Evolutionary conservation across 2,113 vertebrate species (phyloP).

Genomic region (Polypterus bichir): DNA sequence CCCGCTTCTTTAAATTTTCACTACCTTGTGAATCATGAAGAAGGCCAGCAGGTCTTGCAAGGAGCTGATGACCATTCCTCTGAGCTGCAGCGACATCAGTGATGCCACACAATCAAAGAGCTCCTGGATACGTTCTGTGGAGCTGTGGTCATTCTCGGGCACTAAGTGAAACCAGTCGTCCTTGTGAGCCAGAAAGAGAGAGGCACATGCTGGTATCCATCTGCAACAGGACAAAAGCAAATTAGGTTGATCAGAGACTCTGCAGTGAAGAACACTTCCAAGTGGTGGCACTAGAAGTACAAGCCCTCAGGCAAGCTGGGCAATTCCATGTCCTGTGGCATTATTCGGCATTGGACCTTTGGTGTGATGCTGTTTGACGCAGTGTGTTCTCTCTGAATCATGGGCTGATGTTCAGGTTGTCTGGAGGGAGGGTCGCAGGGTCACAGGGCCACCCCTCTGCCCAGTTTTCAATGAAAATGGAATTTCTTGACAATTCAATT

Average conservation of each 20-base stretch:
- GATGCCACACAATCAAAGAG: conserved; percentile 63
- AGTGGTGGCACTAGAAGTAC: too few species aligned
- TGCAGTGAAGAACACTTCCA: too few species aligned
- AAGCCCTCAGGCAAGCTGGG: too few species aligned
- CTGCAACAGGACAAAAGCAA: conserved; percentile 34
- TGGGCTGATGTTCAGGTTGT: too few species aligned
- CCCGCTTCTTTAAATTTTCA: neutral
- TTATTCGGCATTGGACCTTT: too few species aligned
- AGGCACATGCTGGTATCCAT: conserved; percentile 71
- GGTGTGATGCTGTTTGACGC: too few species aligned
- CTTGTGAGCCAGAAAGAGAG: conserved; percentile 47
- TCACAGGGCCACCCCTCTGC: too few species aligned
- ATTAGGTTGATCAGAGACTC: neutral
- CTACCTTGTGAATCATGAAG: conserved; percentile 68
- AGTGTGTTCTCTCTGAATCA: too few species aligned
- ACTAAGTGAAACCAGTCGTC: conserved; percentile 55
- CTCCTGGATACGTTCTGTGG: conserved; percentile 41
- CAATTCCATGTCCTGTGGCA: too few species aligned
- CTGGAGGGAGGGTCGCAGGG: too few species aligned
- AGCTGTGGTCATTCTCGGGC: conserved; percentile 36
- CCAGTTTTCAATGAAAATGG: too few species aligned
- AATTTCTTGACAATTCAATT: too few species aligned
- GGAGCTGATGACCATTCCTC: conserved; percentile 64
- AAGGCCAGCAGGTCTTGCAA: conserved; percentile 66
- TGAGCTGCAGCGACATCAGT: conserved; percentile 78